A percentile compares a stretch with the other conserved stretches of the same genome.
Conservation (phyloP, 2,888 invertebrate genomes). For the Craniophora ligustri region DNA sequence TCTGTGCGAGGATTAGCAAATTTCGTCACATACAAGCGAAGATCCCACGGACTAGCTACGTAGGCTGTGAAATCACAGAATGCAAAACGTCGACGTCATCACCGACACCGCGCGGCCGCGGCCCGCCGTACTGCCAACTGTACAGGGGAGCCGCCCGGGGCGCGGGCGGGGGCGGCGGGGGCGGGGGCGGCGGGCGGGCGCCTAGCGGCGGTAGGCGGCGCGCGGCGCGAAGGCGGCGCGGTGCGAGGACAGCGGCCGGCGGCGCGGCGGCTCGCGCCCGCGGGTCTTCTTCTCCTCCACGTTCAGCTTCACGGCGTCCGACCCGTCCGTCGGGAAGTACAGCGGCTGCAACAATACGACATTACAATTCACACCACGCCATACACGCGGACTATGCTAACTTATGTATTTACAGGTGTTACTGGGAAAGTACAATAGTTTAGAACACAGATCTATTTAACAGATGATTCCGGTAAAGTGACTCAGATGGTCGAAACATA, state of each 20-base stretch:
- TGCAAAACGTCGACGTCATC: constrained; percentile 1
- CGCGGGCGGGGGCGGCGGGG: constrained; percentile 3
- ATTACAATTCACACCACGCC: too few relatives aligned
- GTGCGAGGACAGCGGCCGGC: constrained; percentile 77
- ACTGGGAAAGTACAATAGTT: too few relatives aligned
- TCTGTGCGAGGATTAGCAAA: constrained; percentile 34
- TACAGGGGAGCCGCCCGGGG: not conserved
- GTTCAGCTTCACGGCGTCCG: constrained; percentile 94
- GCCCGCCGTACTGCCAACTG: not conserved
- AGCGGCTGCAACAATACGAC: constrained; percentile 90
- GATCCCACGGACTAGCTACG: constrained; percentile 27
- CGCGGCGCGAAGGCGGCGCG: constrained; percentile 77
- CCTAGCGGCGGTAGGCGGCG: constrained; percentile 71
- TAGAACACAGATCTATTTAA: too few relatives aligned
- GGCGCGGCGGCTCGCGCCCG: constrained; percentile 82
- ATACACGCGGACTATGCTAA: not conserved
- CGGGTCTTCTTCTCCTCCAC: constrained; percentile 97
- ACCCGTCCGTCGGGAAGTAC: constrained; percentile 91
- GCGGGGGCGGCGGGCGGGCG: constrained; percentile 2
- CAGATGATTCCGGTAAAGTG: too few relatives aligned
- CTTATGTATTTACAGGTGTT: too few relatives aligned
- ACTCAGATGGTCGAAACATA: too few relatives aligned
- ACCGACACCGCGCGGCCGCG: not conserved
- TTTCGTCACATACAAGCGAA: constrained; percentile 32
- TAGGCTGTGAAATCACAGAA: constrained; percentile 38